phyloP scores from a whole-genome alignment of 2,888 invertebrate genomes.

The Hedya salicella region DNA sequence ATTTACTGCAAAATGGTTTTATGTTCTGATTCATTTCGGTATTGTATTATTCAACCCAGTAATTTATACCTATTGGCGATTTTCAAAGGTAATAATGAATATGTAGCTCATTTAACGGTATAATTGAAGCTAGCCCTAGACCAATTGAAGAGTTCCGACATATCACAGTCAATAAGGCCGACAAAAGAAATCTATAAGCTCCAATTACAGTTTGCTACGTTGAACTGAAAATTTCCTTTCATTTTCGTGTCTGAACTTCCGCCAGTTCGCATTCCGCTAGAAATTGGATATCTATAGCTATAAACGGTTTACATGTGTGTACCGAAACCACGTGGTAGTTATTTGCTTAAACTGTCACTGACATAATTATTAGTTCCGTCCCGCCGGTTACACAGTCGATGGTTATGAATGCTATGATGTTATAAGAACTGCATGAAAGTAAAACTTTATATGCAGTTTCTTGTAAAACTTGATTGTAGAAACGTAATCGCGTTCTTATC shows the following conservation, averaged over 20 bases:
- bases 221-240: slow-evolving; percentile 1
- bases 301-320: slow-evolving; percentile 25
- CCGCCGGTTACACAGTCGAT: slow-evolving; percentile 1
- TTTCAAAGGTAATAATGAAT: neutral
- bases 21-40: slow-evolving; percentile 28
- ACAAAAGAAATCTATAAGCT: too few relatives aligned
- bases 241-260: slow-evolving; percentile 18
- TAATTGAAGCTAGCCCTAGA: too few relatives aligned
- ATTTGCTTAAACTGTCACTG: slow-evolving; percentile 35
- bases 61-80: neutral
- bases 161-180: too few relatives aligned
- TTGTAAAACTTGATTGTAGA: slow-evolving; percentile 14
- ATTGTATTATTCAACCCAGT: slow-evolving; percentile 1
- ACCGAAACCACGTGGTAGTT: slow-evolving; percentile 27
- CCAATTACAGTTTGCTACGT: neutral
- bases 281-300: slow-evolving; percentile 32
- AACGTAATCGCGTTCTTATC: slow-evolving; percentile 21
- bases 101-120: neutral
- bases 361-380: slow-evolving; percentile 38
- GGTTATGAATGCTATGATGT: neutral
- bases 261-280: slow-evolving; percentile 24
- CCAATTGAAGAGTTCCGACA: too few relatives aligned
- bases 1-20: slow-evolving; percentile 19
- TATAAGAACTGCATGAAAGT: neutral
- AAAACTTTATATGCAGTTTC: neutral